phyloP scores from a whole-genome alignment of 2,113 vertebrate genomes.

The Camelus dromedarius region DNA sequence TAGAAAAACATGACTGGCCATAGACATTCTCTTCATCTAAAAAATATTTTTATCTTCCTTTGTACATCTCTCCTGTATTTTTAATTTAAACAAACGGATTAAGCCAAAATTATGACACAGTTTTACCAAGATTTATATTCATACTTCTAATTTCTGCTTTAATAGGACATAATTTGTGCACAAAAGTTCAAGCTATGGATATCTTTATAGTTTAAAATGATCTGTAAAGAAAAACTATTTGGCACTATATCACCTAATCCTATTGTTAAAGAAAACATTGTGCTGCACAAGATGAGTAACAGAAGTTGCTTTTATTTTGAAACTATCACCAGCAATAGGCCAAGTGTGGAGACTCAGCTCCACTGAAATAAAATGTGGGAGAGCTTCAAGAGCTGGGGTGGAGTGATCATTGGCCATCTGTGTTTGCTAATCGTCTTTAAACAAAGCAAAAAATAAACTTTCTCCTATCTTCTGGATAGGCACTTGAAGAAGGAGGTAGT shows the following conservation, averaged over 20 bases:
- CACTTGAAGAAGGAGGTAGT: not conserved
- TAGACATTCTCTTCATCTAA: not conserved
- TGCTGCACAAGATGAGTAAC: not conserved
- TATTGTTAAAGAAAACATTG: not conserved
- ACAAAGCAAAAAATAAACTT: not conserved
- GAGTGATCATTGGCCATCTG: not conserved
- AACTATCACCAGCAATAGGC: not conserved
- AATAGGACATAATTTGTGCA: not conserved
- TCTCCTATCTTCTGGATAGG: not conserved
- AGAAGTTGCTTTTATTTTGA: not conserved
- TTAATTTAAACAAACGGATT: not conserved
- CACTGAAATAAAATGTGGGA: not conserved
- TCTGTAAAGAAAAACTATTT: not conserved
- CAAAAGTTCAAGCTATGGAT: not conserved
- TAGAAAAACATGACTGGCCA: not conserved
- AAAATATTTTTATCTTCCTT: not conserved
- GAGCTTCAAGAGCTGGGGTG: not conserved
- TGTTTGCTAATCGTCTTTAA: not conserved
- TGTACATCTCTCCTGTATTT: not conserved
- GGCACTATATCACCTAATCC: not conserved
- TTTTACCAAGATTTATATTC: not conserved
- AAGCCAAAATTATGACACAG: not conserved
- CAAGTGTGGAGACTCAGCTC: not conserved
- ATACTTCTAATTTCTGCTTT: not conserved
- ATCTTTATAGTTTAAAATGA: not conserved